Base-by-base conservation (phyloP, 2,113 vertebrate genomes). In the Pterophyllum scalare region DNA sequence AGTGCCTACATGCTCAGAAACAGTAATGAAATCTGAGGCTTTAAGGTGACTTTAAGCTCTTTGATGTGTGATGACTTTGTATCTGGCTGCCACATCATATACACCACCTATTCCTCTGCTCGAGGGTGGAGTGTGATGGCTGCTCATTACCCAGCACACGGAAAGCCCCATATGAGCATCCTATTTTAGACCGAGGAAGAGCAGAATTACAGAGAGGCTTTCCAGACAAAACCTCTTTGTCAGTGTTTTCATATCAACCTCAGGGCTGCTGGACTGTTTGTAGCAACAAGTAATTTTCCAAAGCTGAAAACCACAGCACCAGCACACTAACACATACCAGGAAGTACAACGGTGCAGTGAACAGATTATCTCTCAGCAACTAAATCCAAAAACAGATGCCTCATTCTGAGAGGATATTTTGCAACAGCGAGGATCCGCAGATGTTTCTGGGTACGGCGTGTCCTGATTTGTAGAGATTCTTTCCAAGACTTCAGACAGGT, bases 241-340 rank as follows among this genome's bases (percentile, higher is more conserved):
- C 80, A 57, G 67, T 87, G 80, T 91, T 89, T 86, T 85, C 79
- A 61, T 79, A 67, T 72, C 49, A 84, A 81, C 85, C 77, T 83
- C 67, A 52, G 72, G 62, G 59, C 82, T 20, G 28, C 74, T 24
- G 54, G 40, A 24, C 59, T 91, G 86, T 88, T 92, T 88, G 75
- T 62, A 80, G 49, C 75, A 89, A 83, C 83, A 89, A 20, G 12
- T 46, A 24, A 40, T 79, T 81, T 84, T 81, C 75, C 24, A 61
- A 6, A 75, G 67, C 31, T 17, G 24, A n/a, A 35, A 83, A 78
- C 28, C 46, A 19, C 59, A 52, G 7, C 46, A 13, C 13, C 57
- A 43, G n/a, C 72, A 75, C 5, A n/a, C 24, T 33, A 22, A 6
- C 58, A 28, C n/a, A 11, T 10, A 59, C 15, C 8, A 58, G 56